These are phyloP conservation scores for Myrmecobius fasciatus DNA, from an alignment of 2,113 vertebrate genomes.

Conservation along the genomic window DNA sequence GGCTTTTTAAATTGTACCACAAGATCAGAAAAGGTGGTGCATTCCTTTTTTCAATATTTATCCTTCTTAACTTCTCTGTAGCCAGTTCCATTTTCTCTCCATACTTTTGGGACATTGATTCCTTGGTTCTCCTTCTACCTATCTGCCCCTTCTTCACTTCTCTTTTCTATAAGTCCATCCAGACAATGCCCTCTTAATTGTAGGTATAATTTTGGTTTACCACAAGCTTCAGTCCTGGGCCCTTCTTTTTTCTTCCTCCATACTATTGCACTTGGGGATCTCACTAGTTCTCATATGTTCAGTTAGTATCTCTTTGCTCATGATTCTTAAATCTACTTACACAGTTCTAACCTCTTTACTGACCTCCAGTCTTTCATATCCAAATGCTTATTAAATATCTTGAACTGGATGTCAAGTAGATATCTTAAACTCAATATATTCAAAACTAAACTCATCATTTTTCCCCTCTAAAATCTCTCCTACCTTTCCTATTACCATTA, in stretches of 20 bases:
- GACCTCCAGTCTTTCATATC: background rate
- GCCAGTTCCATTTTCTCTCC: background rate
- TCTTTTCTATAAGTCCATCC: background rate
- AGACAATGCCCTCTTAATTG: background rate
- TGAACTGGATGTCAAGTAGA: no score
- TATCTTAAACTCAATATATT: background rate
- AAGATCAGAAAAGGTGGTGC: background rate
- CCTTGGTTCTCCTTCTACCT: background rate
- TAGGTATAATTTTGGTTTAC: background rate
- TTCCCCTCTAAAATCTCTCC: background rate
- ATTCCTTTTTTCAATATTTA: background rate
- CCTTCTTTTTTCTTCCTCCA: background rate
- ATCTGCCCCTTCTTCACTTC: background rate
- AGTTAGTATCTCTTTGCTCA: background rate
- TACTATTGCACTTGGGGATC: background rate
- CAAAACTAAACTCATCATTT: background rate
- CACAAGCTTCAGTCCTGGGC: background rate
- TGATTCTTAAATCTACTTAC: background rate
- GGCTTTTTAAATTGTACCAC: background rate
- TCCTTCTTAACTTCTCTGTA: background rate
- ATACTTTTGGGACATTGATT: background rate
- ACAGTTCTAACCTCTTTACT: background rate
- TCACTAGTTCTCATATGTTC: background rate
- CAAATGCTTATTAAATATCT: background rate
- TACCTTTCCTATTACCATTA: background rate